These are phyloP conservation scores for Rutpela maculata DNA, from an alignment of 2,888 invertebrate genomes.

Conservation along the genomic window DNA sequence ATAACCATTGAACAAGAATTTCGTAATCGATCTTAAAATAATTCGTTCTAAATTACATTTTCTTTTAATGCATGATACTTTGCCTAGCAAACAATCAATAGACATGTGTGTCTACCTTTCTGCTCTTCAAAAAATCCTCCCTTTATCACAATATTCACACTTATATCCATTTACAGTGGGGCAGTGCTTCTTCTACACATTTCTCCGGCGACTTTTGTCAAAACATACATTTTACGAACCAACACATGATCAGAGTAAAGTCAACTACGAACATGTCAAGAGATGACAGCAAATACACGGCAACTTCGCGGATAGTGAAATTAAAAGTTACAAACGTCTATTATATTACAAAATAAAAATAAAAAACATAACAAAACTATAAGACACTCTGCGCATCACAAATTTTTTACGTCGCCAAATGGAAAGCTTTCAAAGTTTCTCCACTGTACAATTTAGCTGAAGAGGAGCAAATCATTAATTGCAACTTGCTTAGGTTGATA, in stretches of 20 bases:
- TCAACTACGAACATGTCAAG: conserved; percentile 1
- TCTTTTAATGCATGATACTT: too few species aligned
- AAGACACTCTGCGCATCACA: conserved; percentile 17
- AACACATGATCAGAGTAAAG: background rate
- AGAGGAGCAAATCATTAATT: background rate
- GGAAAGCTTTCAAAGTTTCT: conserved; percentile 22
- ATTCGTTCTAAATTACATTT: too few species aligned
- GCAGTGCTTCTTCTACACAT: conserved; percentile 29
- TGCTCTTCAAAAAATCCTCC: conserved; percentile 11
- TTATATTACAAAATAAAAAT: conserved; percentile 26
- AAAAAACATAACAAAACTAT: background rate
- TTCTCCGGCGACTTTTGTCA: background rate
- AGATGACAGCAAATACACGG: background rate
- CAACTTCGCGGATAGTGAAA: background rate
- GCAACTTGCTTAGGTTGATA: conserved; percentile 9
- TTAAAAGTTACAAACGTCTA: conserved; percentile 8
- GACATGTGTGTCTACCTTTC: background rate
- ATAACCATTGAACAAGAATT: too few species aligned
- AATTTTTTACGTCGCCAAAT: conserved; percentile 17
- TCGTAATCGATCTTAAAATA: too few species aligned
- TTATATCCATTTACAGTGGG: conserved; percentile 25
- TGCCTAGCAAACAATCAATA: too few species aligned
- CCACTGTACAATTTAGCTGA: background rate
- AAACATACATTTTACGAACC: conserved; percentile 6
- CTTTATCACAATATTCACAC: conserved; percentile 5